phyloP scores from a whole-genome alignment of 2,797 vertebrate species.

The Artibeus jamaicensis region DNA sequence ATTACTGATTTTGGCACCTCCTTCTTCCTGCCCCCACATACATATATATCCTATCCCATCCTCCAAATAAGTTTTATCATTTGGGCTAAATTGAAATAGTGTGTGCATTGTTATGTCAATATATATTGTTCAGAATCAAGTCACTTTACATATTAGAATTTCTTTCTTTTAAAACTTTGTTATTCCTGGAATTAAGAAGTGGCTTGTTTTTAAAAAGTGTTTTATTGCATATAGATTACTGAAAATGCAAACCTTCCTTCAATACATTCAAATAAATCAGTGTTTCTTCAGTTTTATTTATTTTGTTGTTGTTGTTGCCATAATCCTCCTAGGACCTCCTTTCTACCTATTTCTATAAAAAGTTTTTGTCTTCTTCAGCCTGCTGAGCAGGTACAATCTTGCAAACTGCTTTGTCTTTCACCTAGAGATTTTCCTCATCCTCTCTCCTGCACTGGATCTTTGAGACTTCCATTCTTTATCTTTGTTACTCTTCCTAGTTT shows the following conservation, averaged over 20 bases:
- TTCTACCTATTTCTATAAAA: background rate
- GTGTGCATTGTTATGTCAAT: background rate
- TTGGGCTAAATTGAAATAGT: background rate
- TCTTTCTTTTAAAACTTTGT: background rate
- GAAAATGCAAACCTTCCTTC: background rate
- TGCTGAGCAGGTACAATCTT: background rate
- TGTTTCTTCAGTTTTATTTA: background rate
- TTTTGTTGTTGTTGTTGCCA: background rate
- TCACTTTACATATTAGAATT: background rate
- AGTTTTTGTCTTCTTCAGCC: background rate
- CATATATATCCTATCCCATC: too few species aligned
- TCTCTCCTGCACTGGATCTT: rapidly evolving
- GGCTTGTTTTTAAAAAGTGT: background rate
- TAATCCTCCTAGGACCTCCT: background rate
- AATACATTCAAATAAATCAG: background rate
- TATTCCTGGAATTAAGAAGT: constrained; percentile 9
- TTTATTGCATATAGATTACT: background rate
- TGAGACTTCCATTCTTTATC: rapidly evolving
- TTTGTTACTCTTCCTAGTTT: background rate
- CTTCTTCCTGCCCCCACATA: background rate
- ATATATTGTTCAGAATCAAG: background rate
- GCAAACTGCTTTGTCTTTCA: background rate
- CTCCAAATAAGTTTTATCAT: background rate
- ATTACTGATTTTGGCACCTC: background rate
- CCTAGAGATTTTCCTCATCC: too few species aligned